Evolutionary conservation across 2,888 invertebrate genomes (phyloP).

Genomic region (Phortica okadai): DNA sequence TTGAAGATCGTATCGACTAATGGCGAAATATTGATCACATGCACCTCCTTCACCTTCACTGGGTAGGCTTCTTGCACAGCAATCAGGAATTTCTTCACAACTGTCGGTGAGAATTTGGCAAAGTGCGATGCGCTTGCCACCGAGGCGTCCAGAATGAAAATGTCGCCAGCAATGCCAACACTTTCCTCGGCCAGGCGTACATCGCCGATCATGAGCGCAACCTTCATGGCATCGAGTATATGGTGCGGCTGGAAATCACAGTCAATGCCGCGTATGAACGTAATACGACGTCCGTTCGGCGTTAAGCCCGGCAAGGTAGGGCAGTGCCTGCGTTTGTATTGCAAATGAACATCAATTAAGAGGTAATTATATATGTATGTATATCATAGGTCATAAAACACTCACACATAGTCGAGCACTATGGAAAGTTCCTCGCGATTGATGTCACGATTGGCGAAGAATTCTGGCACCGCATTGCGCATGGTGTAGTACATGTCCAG

Average conservation of each 20-base stretch:
- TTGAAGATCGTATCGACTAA: slow-evolving; percentile 90
- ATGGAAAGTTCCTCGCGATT: slow-evolving; percentile 84
- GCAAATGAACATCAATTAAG: not conserved
- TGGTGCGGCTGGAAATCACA: slow-evolving; percentile 84
- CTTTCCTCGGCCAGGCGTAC: slow-evolving; percentile 86
- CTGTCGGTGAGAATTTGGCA: slow-evolving; percentile 88
- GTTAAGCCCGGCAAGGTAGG: slow-evolving; percentile 90
- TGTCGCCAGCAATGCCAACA: slow-evolving; percentile 89
- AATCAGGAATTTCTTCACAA: slow-evolving; percentile 90
- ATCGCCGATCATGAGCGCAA: slow-evolving; percentile 90
- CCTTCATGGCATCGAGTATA: slow-evolving; percentile 87
- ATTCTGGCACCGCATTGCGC: slow-evolving; percentile 88
- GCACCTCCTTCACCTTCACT: slow-evolving; percentile 90
- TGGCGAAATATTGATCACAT: slow-evolving; percentile 89
- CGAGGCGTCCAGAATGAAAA: slow-evolving; percentile 87
- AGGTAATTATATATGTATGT: not conserved
- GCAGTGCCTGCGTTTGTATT: slow-evolving; percentile 79
- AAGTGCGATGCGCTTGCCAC: slow-evolving; percentile 88
- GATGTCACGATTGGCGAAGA: slow-evolving; percentile 87
- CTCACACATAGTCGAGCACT: slow-evolving; percentile 84
- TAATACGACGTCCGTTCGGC: slow-evolving; percentile 86
- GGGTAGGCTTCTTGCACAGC: slow-evolving; percentile 93
- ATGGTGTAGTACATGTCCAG: slow-evolving; percentile 93
- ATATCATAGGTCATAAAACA: slow-evolving; percentile 45
- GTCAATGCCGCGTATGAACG: slow-evolving; percentile 84